Evolutionary conservation across 2,113 vertebrate genomes (phyloP).

Genomic region (Vireo altiloquus): DNA sequence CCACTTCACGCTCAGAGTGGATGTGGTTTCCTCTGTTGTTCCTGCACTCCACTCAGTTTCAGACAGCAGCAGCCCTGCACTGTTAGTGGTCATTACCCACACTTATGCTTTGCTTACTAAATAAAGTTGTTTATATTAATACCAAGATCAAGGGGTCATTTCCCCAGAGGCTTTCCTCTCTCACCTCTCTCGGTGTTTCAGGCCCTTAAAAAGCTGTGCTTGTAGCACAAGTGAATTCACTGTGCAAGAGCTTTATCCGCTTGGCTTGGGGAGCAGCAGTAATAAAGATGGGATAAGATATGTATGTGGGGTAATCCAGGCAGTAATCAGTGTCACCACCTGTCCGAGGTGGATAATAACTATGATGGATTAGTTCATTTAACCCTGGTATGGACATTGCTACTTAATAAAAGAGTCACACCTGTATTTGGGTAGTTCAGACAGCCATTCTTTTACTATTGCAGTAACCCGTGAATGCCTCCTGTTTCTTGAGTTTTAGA

Average conservation of each 20-base stretch:
- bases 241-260: neutral
- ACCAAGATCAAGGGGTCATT: neutral
- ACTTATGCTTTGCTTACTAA: neutral
- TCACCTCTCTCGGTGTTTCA: neutral
- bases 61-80: neutral
- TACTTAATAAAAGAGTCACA: neutral
- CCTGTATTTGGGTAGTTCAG: neutral
- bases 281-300: neutral
- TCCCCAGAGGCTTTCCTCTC: neutral
- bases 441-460: neutral
- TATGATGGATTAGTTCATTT: neutral
- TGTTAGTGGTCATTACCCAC: neutral
- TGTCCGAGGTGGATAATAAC: neutral
- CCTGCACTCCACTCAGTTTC: neutral
- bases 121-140: neutral
- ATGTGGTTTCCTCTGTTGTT: neutral
- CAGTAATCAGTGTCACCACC: neutral
- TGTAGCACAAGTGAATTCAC: neutral
- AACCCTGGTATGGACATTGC: neutral
- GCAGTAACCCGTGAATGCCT: neutral
- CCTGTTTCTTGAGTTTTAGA: neutral
- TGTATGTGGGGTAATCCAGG: accelerated
- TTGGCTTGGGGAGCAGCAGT: neutral
- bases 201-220: neutral
- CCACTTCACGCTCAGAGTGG: neutral